Evolutionary conservation across 1,140 invertebrate genomes (phyloP).

Genomic region (Calephelis nemesis): DNA sequence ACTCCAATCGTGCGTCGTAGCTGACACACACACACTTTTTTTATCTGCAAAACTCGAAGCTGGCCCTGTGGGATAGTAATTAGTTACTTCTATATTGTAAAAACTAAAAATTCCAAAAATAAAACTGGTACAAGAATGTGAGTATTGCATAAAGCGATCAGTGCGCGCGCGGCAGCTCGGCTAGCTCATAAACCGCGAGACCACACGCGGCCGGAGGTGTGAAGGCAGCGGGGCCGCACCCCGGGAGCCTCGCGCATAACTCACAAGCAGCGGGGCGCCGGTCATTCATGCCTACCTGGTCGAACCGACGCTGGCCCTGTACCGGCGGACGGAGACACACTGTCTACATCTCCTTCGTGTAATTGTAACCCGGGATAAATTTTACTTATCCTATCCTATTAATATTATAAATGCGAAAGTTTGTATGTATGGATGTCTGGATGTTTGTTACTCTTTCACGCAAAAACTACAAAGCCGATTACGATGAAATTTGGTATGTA

Average conservation of each 20-base stretch:
- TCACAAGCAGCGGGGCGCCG: constrained; percentile 72
- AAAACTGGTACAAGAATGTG: neutral
- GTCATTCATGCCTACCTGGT: constrained; percentile 71
- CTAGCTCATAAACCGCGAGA: constrained; percentile 67
- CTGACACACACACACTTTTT: no score
- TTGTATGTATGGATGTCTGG: no score
- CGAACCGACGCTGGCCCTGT: constrained; percentile 35
- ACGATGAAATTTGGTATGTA: no score
- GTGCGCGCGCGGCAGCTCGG: constrained; percentile 53
- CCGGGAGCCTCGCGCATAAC: constrained; percentile 70
- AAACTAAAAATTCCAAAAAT: neutral
- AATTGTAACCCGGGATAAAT: neutral
- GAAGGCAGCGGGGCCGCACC: constrained; percentile 66
- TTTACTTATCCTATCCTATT: no score
- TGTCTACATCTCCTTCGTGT: constrained; percentile 43
- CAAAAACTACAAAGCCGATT: no score
- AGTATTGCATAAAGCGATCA: constrained; percentile 33
- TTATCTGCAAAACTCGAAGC: no score
- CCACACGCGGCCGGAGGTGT: constrained; percentile 77
- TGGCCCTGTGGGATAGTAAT: no score
- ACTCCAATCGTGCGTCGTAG: no score
- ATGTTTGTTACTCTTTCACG: no score
- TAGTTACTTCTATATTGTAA: no score
- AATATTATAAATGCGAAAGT: no score
- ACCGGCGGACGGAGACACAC: constrained; percentile 57